These are phyloP conservation scores for Enhydra lutris DNA, from an alignment of 2,113 vertebrate species.

Conservation along the genomic window DNA sequence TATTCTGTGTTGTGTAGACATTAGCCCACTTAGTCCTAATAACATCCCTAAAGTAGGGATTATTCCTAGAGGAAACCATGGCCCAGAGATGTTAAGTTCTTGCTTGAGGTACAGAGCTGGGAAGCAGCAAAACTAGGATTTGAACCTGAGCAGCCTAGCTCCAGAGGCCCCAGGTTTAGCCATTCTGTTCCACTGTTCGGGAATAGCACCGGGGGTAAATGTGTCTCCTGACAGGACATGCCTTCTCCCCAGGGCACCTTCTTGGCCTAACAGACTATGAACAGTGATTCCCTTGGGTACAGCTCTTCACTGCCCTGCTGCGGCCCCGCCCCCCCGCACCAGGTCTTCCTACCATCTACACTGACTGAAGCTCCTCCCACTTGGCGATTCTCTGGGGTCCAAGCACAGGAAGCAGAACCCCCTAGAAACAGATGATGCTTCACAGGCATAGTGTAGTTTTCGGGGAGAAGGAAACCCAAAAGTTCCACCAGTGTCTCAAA, in stretches of 20 bases:
- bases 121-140: not conserved
- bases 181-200: not conserved
- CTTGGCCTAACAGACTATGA: not conserved
- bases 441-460: not conserved
- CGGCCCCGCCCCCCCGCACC: not conserved
- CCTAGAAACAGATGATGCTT: not conserved
- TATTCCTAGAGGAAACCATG: conserved; percentile 12
- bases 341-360: not conserved
- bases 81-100: not conserved
- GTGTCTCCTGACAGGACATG: not conserved
- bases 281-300: not conserved
- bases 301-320: not conserved
- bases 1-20: not conserved
- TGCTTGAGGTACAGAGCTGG: not conserved
- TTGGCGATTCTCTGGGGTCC: not conserved
- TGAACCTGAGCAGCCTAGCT: not conserved
- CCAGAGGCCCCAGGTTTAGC: too few species aligned
- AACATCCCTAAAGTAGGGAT: not conserved
- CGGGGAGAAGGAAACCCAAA: not conserved
- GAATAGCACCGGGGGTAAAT: not conserved
- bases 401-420: not conserved
- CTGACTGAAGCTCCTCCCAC: not conserved
- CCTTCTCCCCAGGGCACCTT: not conserved
- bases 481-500: not conserved
- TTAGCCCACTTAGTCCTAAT: not conserved